Base-by-base conservation (phyloP, 1,140 invertebrate genomes). In the Lithobius niger region DNA sequence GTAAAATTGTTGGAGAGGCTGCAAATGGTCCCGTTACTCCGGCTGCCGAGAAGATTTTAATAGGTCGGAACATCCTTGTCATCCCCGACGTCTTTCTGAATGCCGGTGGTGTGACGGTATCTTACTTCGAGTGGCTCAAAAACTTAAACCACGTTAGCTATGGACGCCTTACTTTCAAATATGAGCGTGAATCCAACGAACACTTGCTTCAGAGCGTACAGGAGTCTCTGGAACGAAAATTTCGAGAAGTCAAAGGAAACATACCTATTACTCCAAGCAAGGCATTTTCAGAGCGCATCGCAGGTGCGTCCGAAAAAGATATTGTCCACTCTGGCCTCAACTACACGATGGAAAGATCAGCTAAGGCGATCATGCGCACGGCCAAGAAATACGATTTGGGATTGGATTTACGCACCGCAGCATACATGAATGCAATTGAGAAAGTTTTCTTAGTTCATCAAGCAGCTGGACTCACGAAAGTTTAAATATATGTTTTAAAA, bases 71-170 rank as follows among this genome's bases (percentile, higher is more conserved):
- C 70, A 84, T 97, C 62, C 78, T 99, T 21, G 88, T 99, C 53
- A 96, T 99, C 68, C 97, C 97, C 27, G 96, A 98, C 75, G 76
- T 96, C 71, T 90, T 87, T 71, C 85, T 96, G 64, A 98, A 98
- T 76, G 93, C 92, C 63, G 95, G 95, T 74, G 94, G 94, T 89
- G 97, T 99, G 3, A 99, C 96, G 19, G 97, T 99, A 6, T 99
- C 95, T 21, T 99, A 97, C 79, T 99, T 99, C n/a, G n/a, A n/a
- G n/a, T n/a, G n/a, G n/a, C n/a, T n/a, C n/a, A n/a, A n/a, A n/a
- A n/a, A n/a, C n/a, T 74, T 99, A 43, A 99, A 99, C 73, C 97
- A 99, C 71, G 97, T 99, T 2, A 97, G 92, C 13, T 99, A 97
- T 69, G 97, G 97, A 57, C 80, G 96, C 65, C 78, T 99, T 52